Evolutionary conservation across 2,797 vertebrate species (phyloP).

Genomic region (Babyrousa celebensis): DNA sequence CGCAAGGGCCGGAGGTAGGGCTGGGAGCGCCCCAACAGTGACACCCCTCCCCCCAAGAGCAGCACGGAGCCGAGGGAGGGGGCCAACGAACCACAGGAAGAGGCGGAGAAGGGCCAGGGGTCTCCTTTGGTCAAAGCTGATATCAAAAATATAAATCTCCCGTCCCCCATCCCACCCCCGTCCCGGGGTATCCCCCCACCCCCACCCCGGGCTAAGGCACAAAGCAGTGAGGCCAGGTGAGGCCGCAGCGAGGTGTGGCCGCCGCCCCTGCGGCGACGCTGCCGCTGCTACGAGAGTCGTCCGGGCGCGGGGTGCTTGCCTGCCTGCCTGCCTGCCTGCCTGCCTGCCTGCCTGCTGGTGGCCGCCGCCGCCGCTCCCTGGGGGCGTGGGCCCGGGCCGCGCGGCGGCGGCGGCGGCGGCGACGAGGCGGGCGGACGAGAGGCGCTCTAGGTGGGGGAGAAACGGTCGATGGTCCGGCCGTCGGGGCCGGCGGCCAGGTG

Average conservation of each 20-base stretch:
- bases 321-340: background rate
- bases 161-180: constrained; percentile 76
- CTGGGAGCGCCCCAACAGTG: constrained; percentile 78
- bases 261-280: constrained; percentile 21
- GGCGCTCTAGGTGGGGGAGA: constrained; percentile 95
- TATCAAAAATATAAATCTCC: constrained; percentile 89
- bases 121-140: constrained; percentile 85
- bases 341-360: background rate
- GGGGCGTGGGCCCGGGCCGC: background rate
- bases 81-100: constrained; percentile 81
- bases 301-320: background rate
- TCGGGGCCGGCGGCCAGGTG: constrained; percentile 92
- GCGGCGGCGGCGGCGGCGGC: background rate
- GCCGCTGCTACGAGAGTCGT: constrained; percentile 47
- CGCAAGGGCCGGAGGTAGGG: constrained; percentile 88
- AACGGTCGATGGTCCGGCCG: constrained; percentile 96
- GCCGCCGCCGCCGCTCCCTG: background rate
- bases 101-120: constrained; percentile 71
- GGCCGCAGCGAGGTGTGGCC: constrained; percentile 73
- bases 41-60: constrained; percentile 81
- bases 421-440: background rate
- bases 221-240: constrained; percentile 83
- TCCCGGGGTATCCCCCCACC: constrained; percentile 56
- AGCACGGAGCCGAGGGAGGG: constrained; percentile 79
- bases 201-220: constrained; percentile 82